Evolutionary conservation across 1,140 invertebrate genomes (phyloP), one percentile per base, ranked within the genome.

Genomic region (Phocides pigmalion): DNA sequence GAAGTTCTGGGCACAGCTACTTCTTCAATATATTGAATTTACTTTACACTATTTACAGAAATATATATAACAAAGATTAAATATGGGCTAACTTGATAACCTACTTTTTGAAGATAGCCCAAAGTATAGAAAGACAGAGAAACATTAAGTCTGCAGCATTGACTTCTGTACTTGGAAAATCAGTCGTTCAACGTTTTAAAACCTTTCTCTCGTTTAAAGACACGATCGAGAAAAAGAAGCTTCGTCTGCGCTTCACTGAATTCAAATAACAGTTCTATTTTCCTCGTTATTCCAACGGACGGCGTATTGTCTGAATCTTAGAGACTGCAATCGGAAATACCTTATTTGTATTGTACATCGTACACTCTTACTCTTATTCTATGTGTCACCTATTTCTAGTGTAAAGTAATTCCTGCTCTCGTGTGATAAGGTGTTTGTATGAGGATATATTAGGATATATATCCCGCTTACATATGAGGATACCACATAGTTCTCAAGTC

Each of bases 181-280:
- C 25, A 32, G 12, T 50, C 14, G n/a, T 35, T 35, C 28, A 53
- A 9, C 15, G 4, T 53, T 28, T 19, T 37, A 53, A 53, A 53
- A 39, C 16, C 14, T 53, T 12, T 53, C n/a, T 19, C 20, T 49
- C 46, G 46, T 53, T 50, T 35, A 50, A 50, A 35, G 50, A 37
- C 32, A 37, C 47, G 16, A 53, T 49, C 46, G 20, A 6, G 46
- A 49, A 49, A n/a, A 53, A 50, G 20, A 28, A 53, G 50, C 50
- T 35, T 37, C 28, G 9, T 16, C 32, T 16, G 19, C 50, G 50
- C 50, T 53, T 20, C 50, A 53, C 28, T 53, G 50, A 28, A 53
- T 53, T 20, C 32, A 16, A 37, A 16, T 53, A 37, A 53, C 28
- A 53, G 47, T 39, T 15, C 16, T 39, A 39, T 39, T 39, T 11